phyloP scores from a whole-genome alignment of 2,797 vertebrate species.

The Paratrypauchen microcephalus region DNA sequence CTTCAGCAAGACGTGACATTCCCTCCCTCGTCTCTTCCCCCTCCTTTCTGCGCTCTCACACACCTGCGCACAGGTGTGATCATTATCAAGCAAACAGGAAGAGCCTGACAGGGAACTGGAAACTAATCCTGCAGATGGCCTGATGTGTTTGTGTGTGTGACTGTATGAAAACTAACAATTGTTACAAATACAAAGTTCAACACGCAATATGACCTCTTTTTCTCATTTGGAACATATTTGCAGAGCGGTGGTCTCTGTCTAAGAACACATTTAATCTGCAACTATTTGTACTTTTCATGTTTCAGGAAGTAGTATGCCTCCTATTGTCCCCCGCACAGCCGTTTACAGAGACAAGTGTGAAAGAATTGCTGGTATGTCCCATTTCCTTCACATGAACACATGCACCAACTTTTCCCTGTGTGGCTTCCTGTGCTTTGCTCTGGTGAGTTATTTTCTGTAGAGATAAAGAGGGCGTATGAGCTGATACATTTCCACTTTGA shows the following conservation, averaged over 20 bases:
- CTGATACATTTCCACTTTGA: constrained; percentile 57
- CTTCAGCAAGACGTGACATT: not conserved
- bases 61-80: constrained; percentile 80
- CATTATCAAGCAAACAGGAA: constrained; percentile 79
- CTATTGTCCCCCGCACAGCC: constrained; percentile 60
- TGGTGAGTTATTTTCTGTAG: constrained; percentile 58
- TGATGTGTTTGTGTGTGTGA: constrained; percentile 34
- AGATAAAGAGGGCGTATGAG: constrained; percentile 69
- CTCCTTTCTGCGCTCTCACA: constrained; percentile 54
- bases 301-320: constrained; percentile 64
- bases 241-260: constrained; percentile 35
- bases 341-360: constrained; percentile 64
- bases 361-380: constrained; percentile 77
- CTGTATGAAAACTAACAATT: constrained; percentile 46
- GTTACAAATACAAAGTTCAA: constrained; percentile 51
- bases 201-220: constrained; percentile 41
- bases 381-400: constrained; percentile 68
- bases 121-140: constrained; percentile 74
- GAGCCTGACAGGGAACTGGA: constrained; percentile 75
- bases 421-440: constrained; percentile 69
- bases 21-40: constrained; percentile 53
- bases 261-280: constrained; percentile 47
- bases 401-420: constrained; percentile 53
- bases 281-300: constrained; percentile 53
- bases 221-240: constrained; percentile 37